Conservation (phyloP, 1,140 invertebrate genomes). For the Zaprionus davidi region DNA sequence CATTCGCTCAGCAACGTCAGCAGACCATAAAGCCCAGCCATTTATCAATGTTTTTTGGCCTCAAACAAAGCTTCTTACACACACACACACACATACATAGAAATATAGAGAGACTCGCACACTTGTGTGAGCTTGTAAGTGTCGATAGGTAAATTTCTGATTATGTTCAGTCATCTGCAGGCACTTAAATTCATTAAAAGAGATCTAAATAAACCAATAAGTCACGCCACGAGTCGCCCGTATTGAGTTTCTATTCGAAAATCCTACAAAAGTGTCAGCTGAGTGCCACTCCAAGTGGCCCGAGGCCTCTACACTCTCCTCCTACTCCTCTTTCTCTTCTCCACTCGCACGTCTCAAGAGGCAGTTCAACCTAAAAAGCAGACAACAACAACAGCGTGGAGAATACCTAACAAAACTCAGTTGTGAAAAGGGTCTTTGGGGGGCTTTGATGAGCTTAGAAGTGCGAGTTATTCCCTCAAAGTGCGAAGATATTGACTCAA, state of each 20-base stretch:
- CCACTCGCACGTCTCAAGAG: constrained; percentile 17
- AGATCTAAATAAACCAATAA: constrained; percentile 82
- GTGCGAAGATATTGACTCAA: constrained; percentile 22
- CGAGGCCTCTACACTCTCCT: neutral
- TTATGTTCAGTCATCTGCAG: constrained; percentile 72
- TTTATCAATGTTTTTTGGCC: constrained; percentile 42
- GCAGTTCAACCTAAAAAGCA: constrained; percentile 24
- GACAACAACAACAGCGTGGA: constrained; percentile 26
- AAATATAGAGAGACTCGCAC: neutral
- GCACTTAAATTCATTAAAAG: constrained; percentile 79
- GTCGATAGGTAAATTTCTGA: constrained; percentile 56
- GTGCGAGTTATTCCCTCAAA: constrained; percentile 15
- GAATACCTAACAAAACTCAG: constrained; percentile 24
- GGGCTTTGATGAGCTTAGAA: constrained; percentile 43
- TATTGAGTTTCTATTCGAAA: constrained; percentile 77
- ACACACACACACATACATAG: constrained; percentile 7
- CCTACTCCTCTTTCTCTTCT: neutral
- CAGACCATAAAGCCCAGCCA: constrained; percentile 27
- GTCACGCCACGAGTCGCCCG: constrained; percentile 75
- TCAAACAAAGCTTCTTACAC: constrained; percentile 46
- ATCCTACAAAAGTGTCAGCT: constrained; percentile 76
- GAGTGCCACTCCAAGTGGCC: constrained; percentile 67
- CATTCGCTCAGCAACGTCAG: neutral
- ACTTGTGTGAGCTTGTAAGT: constrained; percentile 19
- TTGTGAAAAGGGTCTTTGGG: constrained; percentile 32